A percentile compares a stretch with the other conserved stretches of the same genome.
These are phyloP conservation scores for Monodelphis domestica DNA, from an alignment of 2,797 vertebrate species.

Conservation along the genomic window DNA sequence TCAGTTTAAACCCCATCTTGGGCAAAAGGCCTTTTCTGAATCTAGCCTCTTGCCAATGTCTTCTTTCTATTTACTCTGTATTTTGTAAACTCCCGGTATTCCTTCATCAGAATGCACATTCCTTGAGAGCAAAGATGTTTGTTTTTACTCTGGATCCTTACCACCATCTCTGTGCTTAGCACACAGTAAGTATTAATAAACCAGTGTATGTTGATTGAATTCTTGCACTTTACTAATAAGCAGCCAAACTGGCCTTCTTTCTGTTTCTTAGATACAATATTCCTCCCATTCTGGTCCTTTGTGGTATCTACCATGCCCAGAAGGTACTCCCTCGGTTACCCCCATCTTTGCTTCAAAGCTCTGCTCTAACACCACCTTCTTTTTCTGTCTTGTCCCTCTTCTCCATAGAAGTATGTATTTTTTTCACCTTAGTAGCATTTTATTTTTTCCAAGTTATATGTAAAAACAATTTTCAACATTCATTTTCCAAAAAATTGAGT, in stretches of 20 bases:
- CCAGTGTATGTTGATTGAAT: neutral
- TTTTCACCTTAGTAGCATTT: no score
- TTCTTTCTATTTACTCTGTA: neutral
- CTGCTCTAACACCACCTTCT: neutral
- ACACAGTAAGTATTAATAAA: neutral
- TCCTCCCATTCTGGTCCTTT: neutral
- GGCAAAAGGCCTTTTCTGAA: neutral
- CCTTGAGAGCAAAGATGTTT: neutral
- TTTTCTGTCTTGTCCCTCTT: no score
- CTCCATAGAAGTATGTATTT: no score
- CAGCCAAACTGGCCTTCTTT: neutral
- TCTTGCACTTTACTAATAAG: neutral
- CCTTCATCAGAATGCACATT: neutral
- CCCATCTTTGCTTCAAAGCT: neutral
- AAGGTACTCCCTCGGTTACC: neutral
- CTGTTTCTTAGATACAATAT: neutral
- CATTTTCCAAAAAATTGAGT: no score
- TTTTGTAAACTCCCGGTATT: neutral
- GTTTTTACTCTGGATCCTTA: neutral
- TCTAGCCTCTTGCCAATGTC: neutral
- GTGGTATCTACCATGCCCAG: no score
- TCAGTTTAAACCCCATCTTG: neutral
- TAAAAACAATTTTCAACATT: no score
- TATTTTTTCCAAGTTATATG: no score
- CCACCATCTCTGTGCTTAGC: neutral